Evolutionary conservation across 1,140 invertebrate genomes (phyloP).

Genomic region (Gonatopus flavifemur): DNA sequence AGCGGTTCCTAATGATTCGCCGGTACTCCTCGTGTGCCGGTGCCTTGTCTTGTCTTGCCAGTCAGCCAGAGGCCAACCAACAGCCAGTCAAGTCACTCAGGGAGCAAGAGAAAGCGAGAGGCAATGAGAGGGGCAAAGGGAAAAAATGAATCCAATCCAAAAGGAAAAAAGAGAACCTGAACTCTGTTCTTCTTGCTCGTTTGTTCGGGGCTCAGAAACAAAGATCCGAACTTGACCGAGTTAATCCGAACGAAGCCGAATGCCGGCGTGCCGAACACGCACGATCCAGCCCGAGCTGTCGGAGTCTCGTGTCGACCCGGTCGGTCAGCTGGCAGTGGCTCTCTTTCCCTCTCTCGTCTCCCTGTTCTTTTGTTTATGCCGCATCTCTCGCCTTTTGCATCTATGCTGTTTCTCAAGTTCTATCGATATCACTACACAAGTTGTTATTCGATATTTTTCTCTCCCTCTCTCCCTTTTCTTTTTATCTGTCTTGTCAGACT

Average conservation of each 20-base stretch:
- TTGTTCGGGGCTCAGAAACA: conserved; percentile 8
- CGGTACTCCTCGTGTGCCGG: conserved; percentile 45
- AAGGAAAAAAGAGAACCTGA: too few species aligned
- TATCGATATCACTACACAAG: too few species aligned
- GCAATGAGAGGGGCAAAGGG: conserved; percentile 16
- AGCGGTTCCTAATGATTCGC: conserved; percentile 33
- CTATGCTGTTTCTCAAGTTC: too few species aligned
- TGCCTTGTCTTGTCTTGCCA: too few species aligned
- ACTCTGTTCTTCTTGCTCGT: background rate
- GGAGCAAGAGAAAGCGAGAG: background rate
- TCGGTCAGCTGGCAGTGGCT: conserved; percentile 39
- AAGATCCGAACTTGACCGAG: conserved; percentile 20
- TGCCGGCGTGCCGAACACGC: conserved; percentile 2
- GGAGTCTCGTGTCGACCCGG: conserved; percentile 17
- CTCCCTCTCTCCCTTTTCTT: too few species aligned
- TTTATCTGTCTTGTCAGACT: too few species aligned
- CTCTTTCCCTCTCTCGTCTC: conserved; percentile 10
- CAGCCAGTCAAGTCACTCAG: too few species aligned
- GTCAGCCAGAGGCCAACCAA: too few species aligned
- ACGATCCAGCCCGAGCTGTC: conserved; percentile 15
- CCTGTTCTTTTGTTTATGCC: conserved; percentile 15
- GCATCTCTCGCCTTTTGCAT: too few species aligned
- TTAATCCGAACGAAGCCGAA: conserved; percentile 26
- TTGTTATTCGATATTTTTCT: too few species aligned
- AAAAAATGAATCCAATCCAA: too few species aligned